These are phyloP conservation scores for Dasysyrphus tricinctus DNA, from an alignment of 2,888 invertebrate genomes.

Conservation along the genomic window DNA sequence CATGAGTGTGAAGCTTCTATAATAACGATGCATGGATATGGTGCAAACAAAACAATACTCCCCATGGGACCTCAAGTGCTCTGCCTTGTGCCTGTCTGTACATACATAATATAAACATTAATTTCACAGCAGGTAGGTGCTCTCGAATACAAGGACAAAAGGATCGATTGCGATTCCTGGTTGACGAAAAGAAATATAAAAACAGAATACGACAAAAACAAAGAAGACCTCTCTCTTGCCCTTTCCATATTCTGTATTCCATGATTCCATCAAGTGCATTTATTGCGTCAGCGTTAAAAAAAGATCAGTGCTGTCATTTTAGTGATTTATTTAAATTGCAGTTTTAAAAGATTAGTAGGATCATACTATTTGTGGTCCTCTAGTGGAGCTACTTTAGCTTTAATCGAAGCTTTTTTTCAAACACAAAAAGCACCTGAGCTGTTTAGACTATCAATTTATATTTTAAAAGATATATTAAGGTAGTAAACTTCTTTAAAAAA, in stretches of 20 bases:
- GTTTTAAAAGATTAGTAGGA: no score
- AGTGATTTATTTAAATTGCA: neutral
- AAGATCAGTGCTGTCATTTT: constrained; percentile 5
- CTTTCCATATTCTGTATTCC: neutral
- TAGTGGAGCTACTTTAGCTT: no score
- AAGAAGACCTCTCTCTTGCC: constrained; percentile 28
- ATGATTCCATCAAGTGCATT: constrained; percentile 52
- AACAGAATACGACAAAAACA: constrained; percentile 50
- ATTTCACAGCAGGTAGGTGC: constrained; percentile 58
- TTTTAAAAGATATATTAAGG: no score
- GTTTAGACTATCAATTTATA: no score
- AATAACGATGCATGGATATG: constrained; percentile 17
- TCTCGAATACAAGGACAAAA: constrained; percentile 60
- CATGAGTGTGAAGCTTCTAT: neutral
- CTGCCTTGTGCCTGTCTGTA: neutral
- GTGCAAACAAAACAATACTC: constrained; percentile 62
- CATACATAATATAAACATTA: constrained; percentile 4
- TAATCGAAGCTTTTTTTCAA: no score
- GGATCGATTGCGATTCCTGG: constrained; percentile 61
- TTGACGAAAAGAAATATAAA: constrained; percentile 39
- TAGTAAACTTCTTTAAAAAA: no score
- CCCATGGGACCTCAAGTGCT: neutral
- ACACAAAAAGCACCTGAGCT: no score
- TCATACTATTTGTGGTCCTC: no score
- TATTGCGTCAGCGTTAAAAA: constrained; percentile 65